These are phyloP conservation scores for Ariopsis seemanni DNA, from an alignment of 2,113 vertebrate genomes.

Conservation along the genomic window DNA sequence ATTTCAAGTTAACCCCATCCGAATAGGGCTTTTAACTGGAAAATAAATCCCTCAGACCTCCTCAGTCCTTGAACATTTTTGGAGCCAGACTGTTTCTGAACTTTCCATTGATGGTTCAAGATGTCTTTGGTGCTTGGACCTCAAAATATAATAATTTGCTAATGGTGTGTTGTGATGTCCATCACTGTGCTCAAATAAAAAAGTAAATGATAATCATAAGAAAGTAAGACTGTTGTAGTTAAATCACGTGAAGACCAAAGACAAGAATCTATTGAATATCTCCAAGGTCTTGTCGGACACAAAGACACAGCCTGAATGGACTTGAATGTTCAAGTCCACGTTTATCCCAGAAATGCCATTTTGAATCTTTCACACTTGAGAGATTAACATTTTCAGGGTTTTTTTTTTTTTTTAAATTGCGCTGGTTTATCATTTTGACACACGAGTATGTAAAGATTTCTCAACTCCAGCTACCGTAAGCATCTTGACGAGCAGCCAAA, in stretches of 20 bases:
- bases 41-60: not conserved
- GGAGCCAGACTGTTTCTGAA: not conserved
- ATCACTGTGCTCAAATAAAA: not conserved
- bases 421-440: not conserved
- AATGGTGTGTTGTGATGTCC: not conserved
- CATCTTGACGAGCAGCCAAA: conserved; percentile 33
- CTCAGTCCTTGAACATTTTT: not conserved
- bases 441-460: not conserved
- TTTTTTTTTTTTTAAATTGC: not conserved
- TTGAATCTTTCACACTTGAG: not conserved
- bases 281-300: not conserved
- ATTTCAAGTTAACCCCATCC: not conserved
- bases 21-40: not conserved
- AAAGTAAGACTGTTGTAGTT: not conserved
- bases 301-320: not conserved
- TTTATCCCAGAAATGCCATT: not conserved
- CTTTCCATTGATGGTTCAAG: not conserved
- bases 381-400: not conserved
- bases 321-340: not conserved
- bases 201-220: not conserved
- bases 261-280: not conserved
- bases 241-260: not conserved
- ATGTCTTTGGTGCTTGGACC: not conserved
- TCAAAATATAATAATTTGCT: not conserved
- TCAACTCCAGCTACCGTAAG: not conserved